Percentiles rank a stretch among this genome's conserved stretches.
Conservation (phyloP, 2,888 invertebrate genomes). For the Melanophora roralis region DNA sequence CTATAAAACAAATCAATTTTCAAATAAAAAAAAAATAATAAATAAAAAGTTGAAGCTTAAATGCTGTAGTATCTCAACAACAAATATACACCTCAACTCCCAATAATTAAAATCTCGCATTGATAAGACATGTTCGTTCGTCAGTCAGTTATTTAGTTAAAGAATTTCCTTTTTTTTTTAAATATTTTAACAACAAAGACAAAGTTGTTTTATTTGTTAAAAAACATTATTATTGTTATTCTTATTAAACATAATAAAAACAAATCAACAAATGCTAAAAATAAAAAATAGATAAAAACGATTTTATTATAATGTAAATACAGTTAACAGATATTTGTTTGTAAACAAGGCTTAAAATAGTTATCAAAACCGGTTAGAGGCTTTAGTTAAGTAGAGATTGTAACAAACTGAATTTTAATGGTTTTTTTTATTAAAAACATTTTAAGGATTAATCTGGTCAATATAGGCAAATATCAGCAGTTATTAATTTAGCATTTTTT, state of each 20-base stretch:
- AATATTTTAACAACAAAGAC: background rate
- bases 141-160: too few relatives aligned
- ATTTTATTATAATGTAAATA: too few relatives aligned
- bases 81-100: background rate
- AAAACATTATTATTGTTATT: background rate
- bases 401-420: background rate
- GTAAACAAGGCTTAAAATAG: slow-evolving; percentile 2
- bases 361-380: slow-evolving; percentile 28
- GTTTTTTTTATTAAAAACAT: too few relatives aligned
- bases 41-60: slow-evolving; percentile 21
- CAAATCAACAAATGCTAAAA: slow-evolving; percentile 23
- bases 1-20: slow-evolving; percentile 55
- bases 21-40: background rate
- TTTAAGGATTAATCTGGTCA: background rate
- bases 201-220: slow-evolving; percentile 22
- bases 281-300: background rate
- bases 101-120: background rate
- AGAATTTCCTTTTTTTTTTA: too few relatives aligned
- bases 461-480: too few relatives aligned
- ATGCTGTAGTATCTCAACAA: slow-evolving; percentile 26
- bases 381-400: background rate
- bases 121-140: background rate
- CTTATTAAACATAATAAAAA: slow-evolving; percentile 6
- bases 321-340: background rate
- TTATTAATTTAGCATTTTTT: too few relatives aligned